These are phyloP conservation scores for Aricia agestis DNA, from an alignment of 1,140 invertebrate genomes.

Conservation along the genomic window DNA sequence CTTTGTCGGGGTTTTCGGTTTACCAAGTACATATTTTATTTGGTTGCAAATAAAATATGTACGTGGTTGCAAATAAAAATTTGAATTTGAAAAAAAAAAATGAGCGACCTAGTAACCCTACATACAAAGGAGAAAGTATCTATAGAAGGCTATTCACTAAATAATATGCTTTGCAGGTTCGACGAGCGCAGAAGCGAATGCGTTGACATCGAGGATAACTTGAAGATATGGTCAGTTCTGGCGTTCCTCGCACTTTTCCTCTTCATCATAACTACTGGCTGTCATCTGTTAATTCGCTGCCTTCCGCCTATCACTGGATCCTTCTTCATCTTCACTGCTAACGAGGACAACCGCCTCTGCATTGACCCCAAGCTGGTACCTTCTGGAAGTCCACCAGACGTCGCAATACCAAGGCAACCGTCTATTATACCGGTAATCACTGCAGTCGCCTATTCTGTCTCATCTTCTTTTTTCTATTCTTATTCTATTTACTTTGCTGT, in stretches of 20 bases:
- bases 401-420: slow-evolving; percentile 25
- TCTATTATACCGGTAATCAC: slow-evolving; percentile 50
- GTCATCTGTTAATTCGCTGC: slow-evolving; percentile 43
- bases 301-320: slow-evolving; percentile 48
- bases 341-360: slow-evolving; percentile 61
- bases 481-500: neutral
- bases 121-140: too few species aligned
- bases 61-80: too few species aligned
- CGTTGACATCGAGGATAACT: slow-evolving; percentile 40
- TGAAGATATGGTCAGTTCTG: slow-evolving; percentile 46
- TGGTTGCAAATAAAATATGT: too few species aligned
- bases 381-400: slow-evolving; percentile 19
- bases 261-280: slow-evolving; percentile 38
- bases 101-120: too few species aligned
- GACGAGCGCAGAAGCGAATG: slow-evolving; percentile 56
- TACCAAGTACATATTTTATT: too few species aligned
- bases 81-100: neutral
- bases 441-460: neutral
- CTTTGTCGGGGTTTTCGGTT: too few species aligned
- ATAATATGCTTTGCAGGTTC: slow-evolving; percentile 41
- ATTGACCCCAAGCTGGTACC: slow-evolving; percentile 48
- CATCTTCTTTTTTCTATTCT: neutral
- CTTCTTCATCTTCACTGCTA: slow-evolving; percentile 64
- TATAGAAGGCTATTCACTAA: too few species aligned
- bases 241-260: slow-evolving; percentile 43